Percentiles rank a stretch among this genome's conserved stretches.
Conservation (phyloP, 2,888 invertebrate species). For the Campoplex nolae region DNA sequence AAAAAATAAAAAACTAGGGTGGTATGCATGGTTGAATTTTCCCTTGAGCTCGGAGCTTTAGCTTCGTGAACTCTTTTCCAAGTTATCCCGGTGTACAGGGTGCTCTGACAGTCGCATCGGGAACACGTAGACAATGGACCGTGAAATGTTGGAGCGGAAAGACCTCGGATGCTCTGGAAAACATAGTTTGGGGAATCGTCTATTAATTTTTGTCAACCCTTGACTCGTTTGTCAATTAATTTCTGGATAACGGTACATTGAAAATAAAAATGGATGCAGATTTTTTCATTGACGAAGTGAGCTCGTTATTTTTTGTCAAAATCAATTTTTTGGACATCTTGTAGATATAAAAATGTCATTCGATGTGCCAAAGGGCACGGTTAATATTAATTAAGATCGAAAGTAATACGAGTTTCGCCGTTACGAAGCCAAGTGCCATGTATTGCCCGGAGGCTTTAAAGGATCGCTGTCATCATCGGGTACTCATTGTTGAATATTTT, state of each 20-base stretch:
- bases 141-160: background rate
- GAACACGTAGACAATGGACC: background rate
- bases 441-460: conserved; percentile 47
- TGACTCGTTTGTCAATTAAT: background rate
- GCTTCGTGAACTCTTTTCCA: conserved; percentile 49
- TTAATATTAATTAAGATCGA: background rate
- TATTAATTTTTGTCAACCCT: background rate
- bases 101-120: background rate
- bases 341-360: background rate
- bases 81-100: conserved; percentile 19
- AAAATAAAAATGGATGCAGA: background rate
- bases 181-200: background rate
- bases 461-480: conserved; percentile 43
- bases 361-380: background rate
- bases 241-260: background rate
- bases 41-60: conserved; percentile 39
- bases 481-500: conserved; percentile 45
- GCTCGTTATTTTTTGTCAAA: too few species aligned
- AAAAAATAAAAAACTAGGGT: conserved; percentile 64
- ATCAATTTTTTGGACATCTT: background rate
- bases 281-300: background rate
- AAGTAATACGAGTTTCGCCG: background rate
- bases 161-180: background rate
- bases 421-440: background rate
- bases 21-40: conserved; percentile 71